phyloP scores from a whole-genome alignment of 2,113 vertebrate species.

The Bostrychus sinensis region DNA sequence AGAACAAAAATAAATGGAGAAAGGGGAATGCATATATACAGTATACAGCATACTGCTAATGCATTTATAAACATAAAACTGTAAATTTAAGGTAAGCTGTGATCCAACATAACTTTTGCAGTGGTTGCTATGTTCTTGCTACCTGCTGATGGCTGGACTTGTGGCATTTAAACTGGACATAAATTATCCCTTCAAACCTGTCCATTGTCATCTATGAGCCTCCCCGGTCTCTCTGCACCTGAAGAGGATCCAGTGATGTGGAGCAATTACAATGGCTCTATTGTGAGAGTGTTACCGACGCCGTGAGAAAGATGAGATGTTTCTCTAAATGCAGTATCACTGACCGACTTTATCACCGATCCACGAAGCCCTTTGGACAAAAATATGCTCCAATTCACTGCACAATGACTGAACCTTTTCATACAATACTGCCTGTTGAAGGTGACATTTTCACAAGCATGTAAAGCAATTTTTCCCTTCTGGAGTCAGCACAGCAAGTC shows the following conservation, averaged over 20 bases:
- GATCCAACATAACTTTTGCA: background rate
- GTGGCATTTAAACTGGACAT: background rate
- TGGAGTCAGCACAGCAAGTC: no score
- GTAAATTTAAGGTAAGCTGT: no score
- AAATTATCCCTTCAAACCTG: background rate
- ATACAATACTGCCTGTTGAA: background rate
- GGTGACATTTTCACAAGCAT: no score
- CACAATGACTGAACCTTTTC: background rate
- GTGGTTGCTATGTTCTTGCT: background rate
- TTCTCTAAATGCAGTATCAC: constrained; percentile 46
- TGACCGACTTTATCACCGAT: constrained; percentile 41
- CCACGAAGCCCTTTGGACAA: constrained; percentile 33
- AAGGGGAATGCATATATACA: no score
- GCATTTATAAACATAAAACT: no score
- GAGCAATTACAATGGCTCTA: constrained; percentile 52
- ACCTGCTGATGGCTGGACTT: background rate
- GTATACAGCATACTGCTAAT: no score
- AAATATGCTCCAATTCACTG: constrained; percentile 12
- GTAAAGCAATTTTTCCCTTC: background rate
- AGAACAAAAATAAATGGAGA: no score
- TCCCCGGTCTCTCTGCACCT: background rate
- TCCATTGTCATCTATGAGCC: background rate
- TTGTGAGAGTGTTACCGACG: constrained; percentile 59
- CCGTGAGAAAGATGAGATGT: constrained; percentile 68
- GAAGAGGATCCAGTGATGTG: constrained; percentile 35